Evolutionary conservation across 2,797 vertebrate genomes (phyloP), one percentile per base, ranked within the genome.

Genomic region (Thaleichthys pacificus): DNA sequence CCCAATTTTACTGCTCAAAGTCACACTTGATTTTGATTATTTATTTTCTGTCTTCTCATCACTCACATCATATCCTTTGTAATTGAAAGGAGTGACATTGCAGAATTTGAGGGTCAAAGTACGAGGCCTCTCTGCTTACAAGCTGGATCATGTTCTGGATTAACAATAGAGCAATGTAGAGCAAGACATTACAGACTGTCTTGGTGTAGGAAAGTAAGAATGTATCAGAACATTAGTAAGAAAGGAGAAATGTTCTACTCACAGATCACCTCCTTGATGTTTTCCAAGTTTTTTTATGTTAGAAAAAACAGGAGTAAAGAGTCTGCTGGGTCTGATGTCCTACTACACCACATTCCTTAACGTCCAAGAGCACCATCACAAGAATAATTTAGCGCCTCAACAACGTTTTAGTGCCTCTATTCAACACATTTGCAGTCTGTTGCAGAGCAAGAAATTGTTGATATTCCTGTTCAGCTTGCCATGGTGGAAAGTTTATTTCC

Each of bases 31-130:
- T 11, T 30, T 22, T 26, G 35, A 49, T 71, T 62, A 49, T 70
- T 61, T 62, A 61, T 61, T 51, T 61, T 54, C 24, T 28, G 9
- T 47, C 62, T 63, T 62, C 26, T 15, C 21, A 49, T 71, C 22
- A 30, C 9, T 49, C 47, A 49, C 49, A n/a, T 26, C 5, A 63
- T 51, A 71, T 61, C n/a, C 21, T 38, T 5, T 61, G 35, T 67
- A 51, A 54, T 54, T 67, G 49, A 67, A 54, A 26, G 15, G 66
- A 54, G 42, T 67, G 66, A 54, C 66, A 28, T 51, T 51, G 47
- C 9, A 47, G 65, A 51, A 26, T 54, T 47, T 67, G 65, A n/a
- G 47, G 66, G 65, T 66, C 24, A 67, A 22, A 22, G 12, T 22
- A 24, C 5, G 58, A 51, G 24, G 19, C 49, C 7, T 17, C 24